Evolutionary conservation across 2,113 vertebrate species (phyloP).

Genomic region (Sturnira hondurensis): DNA sequence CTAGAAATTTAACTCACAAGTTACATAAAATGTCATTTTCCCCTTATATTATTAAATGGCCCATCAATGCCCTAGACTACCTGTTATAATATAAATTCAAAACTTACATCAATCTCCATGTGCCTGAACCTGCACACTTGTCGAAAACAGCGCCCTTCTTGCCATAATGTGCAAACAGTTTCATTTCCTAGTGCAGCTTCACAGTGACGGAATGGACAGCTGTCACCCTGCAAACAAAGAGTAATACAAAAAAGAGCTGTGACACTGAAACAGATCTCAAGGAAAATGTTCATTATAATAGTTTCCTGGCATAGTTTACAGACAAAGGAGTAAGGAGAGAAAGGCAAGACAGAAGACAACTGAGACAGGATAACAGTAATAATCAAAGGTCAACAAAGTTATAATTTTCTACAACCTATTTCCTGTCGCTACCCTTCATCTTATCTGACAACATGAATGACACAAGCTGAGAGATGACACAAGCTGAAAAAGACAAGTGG

Average conservation of each 20-base stretch:
- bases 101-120: constrained; percentile 95
- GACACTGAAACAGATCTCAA: not conserved
- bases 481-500: not conserved
- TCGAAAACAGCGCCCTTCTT: constrained; percentile 93
- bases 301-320: not conserved
- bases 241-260: not conserved
- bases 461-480: not conserved
- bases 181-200: constrained; percentile 94
- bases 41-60: not conserved
- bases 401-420: not conserved
- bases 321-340: not conserved
- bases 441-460: not conserved
- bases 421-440: not conserved
- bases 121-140: constrained; percentile 94
- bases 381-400: not conserved
- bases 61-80: not conserved
- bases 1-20: not conserved
- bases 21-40: not conserved
- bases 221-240: constrained; percentile 85
- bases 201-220: constrained; percentile 94
- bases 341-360: not conserved
- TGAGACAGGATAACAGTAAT: not conserved
- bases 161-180: constrained; percentile 92
- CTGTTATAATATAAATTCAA: not conserved
- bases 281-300: not conserved